These are phyloP conservation scores for Drosophila gunungcola DNA, from an alignment of 1,140 invertebrate species.

Conservation along the genomic window DNA sequence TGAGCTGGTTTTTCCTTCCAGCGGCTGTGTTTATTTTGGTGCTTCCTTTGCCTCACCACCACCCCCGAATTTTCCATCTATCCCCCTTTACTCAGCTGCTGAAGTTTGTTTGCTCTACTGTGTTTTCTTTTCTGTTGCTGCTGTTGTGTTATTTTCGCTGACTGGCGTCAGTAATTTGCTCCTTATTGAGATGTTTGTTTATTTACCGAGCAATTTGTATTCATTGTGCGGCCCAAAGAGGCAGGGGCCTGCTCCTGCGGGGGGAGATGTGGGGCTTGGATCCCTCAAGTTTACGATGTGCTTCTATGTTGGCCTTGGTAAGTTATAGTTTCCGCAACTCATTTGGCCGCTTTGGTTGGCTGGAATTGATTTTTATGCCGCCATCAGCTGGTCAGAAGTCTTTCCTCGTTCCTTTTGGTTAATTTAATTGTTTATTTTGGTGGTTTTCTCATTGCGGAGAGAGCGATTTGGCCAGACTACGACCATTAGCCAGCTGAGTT, in stretches of 20 bases:
- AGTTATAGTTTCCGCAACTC: conserved; percentile 83
- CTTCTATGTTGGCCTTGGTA: conserved; percentile 53
- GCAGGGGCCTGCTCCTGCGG: neutral
- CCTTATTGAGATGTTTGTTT: conserved; percentile 83
- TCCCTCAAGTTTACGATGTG: conserved; percentile 57
- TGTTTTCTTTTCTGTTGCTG: conserved; percentile 19
- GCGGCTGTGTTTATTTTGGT: conserved; percentile 71
- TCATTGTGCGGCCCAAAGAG: conserved; percentile 69
- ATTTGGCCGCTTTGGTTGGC: conserved; percentile 70
- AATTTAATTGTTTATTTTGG: conserved; percentile 76
- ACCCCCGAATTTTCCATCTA: neutral
- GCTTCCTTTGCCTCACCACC: conserved; percentile 18
- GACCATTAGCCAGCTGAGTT: conserved; percentile 54
- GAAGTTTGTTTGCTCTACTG: conserved; percentile 42
- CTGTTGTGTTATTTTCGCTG: conserved; percentile 64
- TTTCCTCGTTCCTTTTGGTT: conserved; percentile 27
- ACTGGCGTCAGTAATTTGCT: conserved; percentile 81
- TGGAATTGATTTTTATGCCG: conserved; percentile 79
- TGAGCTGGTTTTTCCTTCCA: conserved; percentile 34
- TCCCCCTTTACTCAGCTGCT: conserved; percentile 21
- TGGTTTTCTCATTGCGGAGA: conserved; percentile 32
- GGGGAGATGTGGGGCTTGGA: conserved; percentile 1
- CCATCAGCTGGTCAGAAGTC: conserved; percentile 41
- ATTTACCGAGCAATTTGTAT: conserved; percentile 83
- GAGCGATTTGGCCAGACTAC: conserved; percentile 14